Conservation (phyloP, 2,797 vertebrate genomes). For the Botia kubotai region DNA sequence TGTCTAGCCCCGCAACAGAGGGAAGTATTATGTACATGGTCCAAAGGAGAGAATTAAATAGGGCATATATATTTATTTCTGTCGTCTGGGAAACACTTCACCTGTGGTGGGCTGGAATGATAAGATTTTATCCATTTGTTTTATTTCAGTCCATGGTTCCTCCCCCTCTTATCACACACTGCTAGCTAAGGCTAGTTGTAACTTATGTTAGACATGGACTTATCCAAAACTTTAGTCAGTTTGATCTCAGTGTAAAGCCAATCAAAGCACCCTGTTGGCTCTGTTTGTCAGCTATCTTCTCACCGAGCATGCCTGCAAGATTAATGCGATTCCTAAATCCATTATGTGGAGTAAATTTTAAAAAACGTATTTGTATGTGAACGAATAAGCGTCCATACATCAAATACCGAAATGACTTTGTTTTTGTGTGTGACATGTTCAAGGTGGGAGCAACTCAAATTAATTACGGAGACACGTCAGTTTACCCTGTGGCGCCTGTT, state of each 20-base stretch:
- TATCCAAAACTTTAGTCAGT: slow-evolving; percentile 29
- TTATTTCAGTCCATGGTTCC: neutral
- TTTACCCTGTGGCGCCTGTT: neutral
- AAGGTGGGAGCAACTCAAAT: neutral
- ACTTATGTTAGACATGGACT: slow-evolving; percentile 16
- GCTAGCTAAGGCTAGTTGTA: neutral
- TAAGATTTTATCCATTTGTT: slow-evolving; percentile 33
- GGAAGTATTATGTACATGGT: slow-evolving; percentile 68
- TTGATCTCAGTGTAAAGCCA: neutral
- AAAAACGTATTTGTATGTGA: neutral
- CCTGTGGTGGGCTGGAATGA: slow-evolving; percentile 27
- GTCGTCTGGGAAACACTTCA: slow-evolving; percentile 13
- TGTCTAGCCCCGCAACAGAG: slow-evolving; percentile 73
- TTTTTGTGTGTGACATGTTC: neutral
- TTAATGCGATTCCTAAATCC: slow-evolving; percentile 8
- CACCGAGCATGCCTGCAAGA: slow-evolving; percentile 6
- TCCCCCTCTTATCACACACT: neutral
- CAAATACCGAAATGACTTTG: neutral
- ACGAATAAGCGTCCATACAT: neutral
- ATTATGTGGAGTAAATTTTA: neutral
- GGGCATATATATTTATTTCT: slow-evolving; percentile 30
- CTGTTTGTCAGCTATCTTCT: slow-evolving; percentile 17
- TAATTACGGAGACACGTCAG: neutral
- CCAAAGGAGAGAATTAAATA: slow-evolving; percentile 69
- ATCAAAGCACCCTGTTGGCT: slow-evolving; percentile 26